Conservation (phyloP, 2,113 vertebrate genomes). For the Pongo abelii region DNA sequence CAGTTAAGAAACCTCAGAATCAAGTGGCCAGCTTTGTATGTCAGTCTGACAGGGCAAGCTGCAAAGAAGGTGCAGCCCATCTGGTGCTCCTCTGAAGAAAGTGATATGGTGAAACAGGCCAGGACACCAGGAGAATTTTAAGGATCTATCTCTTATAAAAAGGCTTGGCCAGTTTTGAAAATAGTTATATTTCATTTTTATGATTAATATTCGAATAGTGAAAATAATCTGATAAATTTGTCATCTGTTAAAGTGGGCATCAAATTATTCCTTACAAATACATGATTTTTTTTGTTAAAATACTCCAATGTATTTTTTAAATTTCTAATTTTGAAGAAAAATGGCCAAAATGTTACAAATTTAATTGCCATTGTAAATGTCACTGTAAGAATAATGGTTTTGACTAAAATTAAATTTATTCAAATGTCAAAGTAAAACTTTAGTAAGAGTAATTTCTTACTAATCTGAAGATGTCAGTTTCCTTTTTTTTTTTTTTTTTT, state of each 20-base stretch:
- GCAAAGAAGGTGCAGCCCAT: neutral
- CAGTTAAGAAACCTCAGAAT: neutral
- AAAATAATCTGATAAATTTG: slow-evolving; percentile 1
- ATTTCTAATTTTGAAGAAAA: neutral
- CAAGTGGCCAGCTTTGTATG: neutral
- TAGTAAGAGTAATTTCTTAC: neutral
- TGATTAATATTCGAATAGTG: neutral
- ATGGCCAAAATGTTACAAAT: neutral
- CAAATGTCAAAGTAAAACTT: neutral
- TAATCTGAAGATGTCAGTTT: neutral
- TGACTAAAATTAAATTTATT: slow-evolving; percentile 34
- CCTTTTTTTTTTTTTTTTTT: neutral
- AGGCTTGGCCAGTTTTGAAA: neutral
- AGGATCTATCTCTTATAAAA: neutral
- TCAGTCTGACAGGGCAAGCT: neutral
- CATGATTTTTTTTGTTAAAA: neutral
- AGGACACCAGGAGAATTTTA: neutral
- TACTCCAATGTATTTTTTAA: neutral
- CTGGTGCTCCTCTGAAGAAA: neutral
- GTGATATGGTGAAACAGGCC: neutral
- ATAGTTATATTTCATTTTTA: neutral
- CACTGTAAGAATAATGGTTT: neutral
- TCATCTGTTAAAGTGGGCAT: neutral
- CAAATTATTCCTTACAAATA: neutral
- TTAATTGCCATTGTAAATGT: neutral